A percentile compares a stretch with the other conserved stretches of the same genome.
Conservation (phyloP, 2,888 invertebrate species). For the Thyatira batis region DNA sequence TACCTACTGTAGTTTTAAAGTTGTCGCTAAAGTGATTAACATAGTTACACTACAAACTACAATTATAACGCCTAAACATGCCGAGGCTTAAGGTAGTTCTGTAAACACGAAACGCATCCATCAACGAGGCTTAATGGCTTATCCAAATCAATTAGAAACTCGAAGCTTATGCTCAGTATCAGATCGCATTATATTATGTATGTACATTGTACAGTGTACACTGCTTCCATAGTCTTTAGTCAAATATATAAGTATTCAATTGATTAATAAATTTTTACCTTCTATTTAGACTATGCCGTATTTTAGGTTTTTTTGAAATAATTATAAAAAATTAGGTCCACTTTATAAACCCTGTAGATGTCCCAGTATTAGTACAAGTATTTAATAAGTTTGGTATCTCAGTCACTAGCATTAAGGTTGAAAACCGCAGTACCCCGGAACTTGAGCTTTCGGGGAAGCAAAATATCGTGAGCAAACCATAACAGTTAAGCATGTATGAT, state of each 20-base stretch:
- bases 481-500: no score
- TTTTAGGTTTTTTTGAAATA: no score
- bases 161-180: slow-evolving; percentile 52
- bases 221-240: not conserved
- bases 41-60: slow-evolving; percentile 14
- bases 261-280: not conserved
- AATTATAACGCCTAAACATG: slow-evolving; percentile 29
- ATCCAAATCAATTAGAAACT: slow-evolving; percentile 80
- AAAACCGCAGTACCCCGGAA: no score
- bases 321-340: no score
- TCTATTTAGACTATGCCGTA: no score
- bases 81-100: slow-evolving; percentile 47
- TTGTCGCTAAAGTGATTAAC: not conserved
- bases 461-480: no score
- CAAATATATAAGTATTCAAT: not conserved
- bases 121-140: slow-evolving; percentile 77
- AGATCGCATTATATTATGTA: slow-evolving; percentile 18
- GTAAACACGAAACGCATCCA: slow-evolving; percentile 72
- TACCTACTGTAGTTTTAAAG: not conserved
- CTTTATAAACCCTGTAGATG: no score
- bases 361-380: no score
- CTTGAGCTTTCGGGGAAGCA: no score
- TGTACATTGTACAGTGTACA: not conserved
- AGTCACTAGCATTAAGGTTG: no score
- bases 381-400: no score